phyloP scores from a whole-genome alignment of 2,113 vertebrate species.

The Anas platyrhynchos region DNA sequence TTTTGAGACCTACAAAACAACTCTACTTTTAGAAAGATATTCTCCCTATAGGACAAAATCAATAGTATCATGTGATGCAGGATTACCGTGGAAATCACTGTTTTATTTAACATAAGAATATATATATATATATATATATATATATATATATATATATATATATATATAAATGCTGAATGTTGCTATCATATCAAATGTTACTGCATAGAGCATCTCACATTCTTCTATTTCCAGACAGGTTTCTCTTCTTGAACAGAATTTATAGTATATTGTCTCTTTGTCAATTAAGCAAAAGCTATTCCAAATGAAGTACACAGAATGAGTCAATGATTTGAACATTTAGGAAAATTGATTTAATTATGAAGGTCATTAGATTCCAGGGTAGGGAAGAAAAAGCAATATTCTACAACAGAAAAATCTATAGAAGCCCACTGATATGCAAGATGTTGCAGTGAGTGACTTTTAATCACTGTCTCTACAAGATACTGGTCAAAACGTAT shows the following conservation, averaged over 20 bases:
- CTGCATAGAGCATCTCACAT: background rate
- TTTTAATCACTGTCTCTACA: background rate
- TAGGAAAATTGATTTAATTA: slow-evolving; percentile 38
- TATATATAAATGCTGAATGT: background rate
- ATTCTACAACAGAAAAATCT: slow-evolving; percentile 39
- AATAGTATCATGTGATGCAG: background rate
- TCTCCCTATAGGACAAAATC: background rate
- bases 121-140: background rate
- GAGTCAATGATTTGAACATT: slow-evolving; percentile 46
- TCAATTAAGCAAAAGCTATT: slow-evolving; percentile 31
- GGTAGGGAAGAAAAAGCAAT: background rate
- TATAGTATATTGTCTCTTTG: background rate
- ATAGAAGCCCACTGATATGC: background rate
- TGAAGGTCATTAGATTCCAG: slow-evolving; percentile 21
- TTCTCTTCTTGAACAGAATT: background rate
- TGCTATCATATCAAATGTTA: background rate
- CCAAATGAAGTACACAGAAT: background rate
- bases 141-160: background rate
- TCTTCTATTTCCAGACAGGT: background rate
- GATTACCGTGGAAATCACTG: slow-evolving; percentile 7
- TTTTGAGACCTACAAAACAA: background rate
- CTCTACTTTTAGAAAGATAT: background rate
- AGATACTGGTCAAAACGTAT: background rate
- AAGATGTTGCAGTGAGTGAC: background rate
- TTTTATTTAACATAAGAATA: background rate